Conservation (phyloP, 2,797 vertebrate genomes). For the Tachyglossus aculeatus region DNA sequence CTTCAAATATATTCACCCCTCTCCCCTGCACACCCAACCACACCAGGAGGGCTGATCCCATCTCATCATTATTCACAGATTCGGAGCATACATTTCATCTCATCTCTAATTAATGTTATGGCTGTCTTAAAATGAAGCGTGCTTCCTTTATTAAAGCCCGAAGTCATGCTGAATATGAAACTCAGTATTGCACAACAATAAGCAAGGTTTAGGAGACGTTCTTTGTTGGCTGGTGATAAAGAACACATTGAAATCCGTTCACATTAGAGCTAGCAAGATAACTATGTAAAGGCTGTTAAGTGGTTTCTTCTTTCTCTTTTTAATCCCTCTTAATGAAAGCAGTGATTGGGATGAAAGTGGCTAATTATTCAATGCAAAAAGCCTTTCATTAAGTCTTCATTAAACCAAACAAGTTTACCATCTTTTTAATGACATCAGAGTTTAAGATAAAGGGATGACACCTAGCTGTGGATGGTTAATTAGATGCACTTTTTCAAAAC, state of each 20-base stretch:
- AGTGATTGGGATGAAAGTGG: neutral
- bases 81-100: no score
- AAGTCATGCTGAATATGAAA: neutral
- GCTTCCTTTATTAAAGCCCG: neutral
- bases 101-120: neutral
- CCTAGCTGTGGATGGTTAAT: conserved; percentile 51
- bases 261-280: neutral
- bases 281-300: neutral
- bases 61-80: no score
- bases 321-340: neutral
- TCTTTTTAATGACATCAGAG: conserved; percentile 45
- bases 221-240: neutral
- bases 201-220: accelerated
- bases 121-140: neutral
- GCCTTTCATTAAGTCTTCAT: conserved; percentile 43
- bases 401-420: conserved; percentile 53
- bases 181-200: neutral
- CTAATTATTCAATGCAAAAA: conserved; percentile 32
- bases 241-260: neutral
- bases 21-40: neutral
- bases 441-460: conserved; percentile 36
- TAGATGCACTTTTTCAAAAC: conserved; percentile 26
- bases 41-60: no score
- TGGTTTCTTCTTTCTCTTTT: neutral
- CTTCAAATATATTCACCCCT: neutral